A percentile compares a stretch with the other conserved stretches of the same genome.
Evolutionary conservation across 1,140 invertebrate genomes (phyloP).

Genomic region (Callitettix versicolor): DNA sequence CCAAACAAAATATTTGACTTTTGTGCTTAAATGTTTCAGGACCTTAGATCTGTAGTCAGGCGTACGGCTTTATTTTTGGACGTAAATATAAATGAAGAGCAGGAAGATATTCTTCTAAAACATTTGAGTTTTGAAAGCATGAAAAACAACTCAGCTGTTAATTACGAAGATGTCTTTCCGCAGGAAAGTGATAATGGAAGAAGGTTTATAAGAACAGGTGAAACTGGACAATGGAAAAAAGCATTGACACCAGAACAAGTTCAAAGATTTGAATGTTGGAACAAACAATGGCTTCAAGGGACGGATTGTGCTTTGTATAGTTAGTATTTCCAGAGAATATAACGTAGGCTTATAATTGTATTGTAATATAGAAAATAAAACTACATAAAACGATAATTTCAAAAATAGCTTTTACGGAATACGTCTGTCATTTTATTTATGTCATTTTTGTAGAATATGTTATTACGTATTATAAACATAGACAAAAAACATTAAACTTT

Average conservation of each 20-base stretch:
- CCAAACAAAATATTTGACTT: too few relatives aligned
- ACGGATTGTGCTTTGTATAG: slow-evolving; percentile 12
- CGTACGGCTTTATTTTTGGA: slow-evolving; percentile 62
- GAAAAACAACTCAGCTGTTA: slow-evolving; percentile 25
- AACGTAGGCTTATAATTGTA: too few relatives aligned
- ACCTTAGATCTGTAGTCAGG: slow-evolving; percentile 48
- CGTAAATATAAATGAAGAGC: slow-evolving; percentile 49
- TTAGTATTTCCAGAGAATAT: too few relatives aligned
- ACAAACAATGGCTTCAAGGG: slow-evolving; percentile 34
- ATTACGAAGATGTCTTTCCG: slow-evolving; percentile 18
- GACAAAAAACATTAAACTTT: too few relatives aligned
- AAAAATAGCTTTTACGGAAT: too few relatives aligned
- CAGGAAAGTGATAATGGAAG: slow-evolving; percentile 7
- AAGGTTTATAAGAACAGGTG: slow-evolving; percentile 47
- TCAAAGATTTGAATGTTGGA: slow-evolving; percentile 44
- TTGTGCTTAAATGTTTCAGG: slow-evolving; percentile 28
- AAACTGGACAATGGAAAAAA: slow-evolving; percentile 19
- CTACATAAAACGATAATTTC: too few relatives aligned
- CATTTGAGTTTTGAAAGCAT: slow-evolving; percentile 68
- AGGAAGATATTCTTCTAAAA: slow-evolving; percentile 53
- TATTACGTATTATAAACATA: too few relatives aligned
- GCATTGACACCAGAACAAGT: slow-evolving; percentile 41
- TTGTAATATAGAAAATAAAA: too few relatives aligned
- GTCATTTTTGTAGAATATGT: too few relatives aligned
- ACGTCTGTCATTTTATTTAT: too few relatives aligned